Percentiles rank a stretch among this genome's conserved stretches.
Conservation (phyloP, 2,888 invertebrate genomes). For the Linyphia triangularis region DNA sequence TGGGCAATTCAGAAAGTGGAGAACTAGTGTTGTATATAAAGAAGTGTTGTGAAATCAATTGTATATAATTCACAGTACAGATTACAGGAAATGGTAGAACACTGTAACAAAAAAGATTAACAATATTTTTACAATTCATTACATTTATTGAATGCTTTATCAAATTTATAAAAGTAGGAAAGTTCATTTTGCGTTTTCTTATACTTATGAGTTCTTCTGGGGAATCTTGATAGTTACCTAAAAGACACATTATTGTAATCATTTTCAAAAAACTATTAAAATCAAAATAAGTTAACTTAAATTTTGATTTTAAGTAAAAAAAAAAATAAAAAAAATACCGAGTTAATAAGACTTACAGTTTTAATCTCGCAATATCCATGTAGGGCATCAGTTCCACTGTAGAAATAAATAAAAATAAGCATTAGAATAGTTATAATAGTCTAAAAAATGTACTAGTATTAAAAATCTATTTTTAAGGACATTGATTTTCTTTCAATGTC, state of each 20-base stretch:
- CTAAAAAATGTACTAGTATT: background rate
- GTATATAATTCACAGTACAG: too few species aligned
- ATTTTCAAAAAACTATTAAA: too few species aligned
- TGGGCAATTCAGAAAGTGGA: too few species aligned
- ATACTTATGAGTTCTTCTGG: conserved; percentile 76
- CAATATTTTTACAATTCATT: too few species aligned
- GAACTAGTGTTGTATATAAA: too few species aligned
- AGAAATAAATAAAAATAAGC: conserved; percentile 23
- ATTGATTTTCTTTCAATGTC: too few species aligned
- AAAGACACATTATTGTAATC: conserved; percentile 26
- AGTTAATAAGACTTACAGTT: conserved; percentile 72
- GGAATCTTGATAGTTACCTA: conserved; percentile 77
- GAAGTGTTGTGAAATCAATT: too few species aligned
- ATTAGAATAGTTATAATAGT: background rate
- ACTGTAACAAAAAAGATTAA: too few species aligned
- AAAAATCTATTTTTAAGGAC: background rate
- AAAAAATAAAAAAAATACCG: background rate
- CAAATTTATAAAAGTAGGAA: background rate
- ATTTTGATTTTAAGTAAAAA: too few species aligned
- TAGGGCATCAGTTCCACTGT: conserved; percentile 76
- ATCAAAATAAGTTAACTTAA: too few species aligned
- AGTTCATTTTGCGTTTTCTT: background rate
- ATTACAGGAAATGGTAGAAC: too few species aligned
- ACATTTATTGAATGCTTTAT: too few species aligned
- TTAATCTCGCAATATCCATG: conserved; percentile 75